Evolutionary conservation across 2,888 invertebrate species (phyloP), one percentile per base, ranked within the genome.

Genomic region (Hydropsyche betteni): DNA sequence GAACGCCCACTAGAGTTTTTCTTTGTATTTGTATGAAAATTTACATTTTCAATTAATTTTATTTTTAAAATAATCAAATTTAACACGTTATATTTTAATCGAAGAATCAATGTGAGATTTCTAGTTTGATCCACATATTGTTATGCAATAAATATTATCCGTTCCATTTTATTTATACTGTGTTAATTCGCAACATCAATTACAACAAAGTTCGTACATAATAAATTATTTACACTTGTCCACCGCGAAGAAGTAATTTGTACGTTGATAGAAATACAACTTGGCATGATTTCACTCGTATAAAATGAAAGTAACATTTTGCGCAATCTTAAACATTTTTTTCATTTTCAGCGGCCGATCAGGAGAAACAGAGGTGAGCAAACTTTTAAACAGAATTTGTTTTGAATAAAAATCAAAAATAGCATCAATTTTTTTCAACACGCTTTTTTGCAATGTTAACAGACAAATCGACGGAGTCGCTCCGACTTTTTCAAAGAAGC

Each of bases 381-480:
- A 75, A 8, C 5, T 12, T 36, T 24, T 24, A 1, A 24, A 24
- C 24, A 24, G 14, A 58, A 58, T 58, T 8, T 44, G 1, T 44
- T 8, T 44, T 10, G 10, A 4, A 44, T 8, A 44, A 44, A 44
- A 44, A 44, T 44, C 10, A 10, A 44, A 44, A 38, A 24, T 24
- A 24, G 24, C 24, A 24, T 24, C 24, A 2, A 24, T 24, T 24
- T 24, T 24, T 68, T 74, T 69, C 71, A 16, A 58, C 12, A 75
- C 12, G 24, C n/a, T 4, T 38, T 53, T 16, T 38, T 70, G 38
- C 12, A 16, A 24, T 64, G 55, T 34, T 82, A 24, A 83, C 88
- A 97, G 97, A 90, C 96, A 97, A 96, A 95, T 96, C 89, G 97
- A 97, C 89, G 97, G 97, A 84, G 93, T 95, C 86, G 97, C 98